These are phyloP conservation scores for Enteromius mattozi DNA, from an alignment of 2,797 vertebrate genomes.

Conservation along the genomic window DNA sequence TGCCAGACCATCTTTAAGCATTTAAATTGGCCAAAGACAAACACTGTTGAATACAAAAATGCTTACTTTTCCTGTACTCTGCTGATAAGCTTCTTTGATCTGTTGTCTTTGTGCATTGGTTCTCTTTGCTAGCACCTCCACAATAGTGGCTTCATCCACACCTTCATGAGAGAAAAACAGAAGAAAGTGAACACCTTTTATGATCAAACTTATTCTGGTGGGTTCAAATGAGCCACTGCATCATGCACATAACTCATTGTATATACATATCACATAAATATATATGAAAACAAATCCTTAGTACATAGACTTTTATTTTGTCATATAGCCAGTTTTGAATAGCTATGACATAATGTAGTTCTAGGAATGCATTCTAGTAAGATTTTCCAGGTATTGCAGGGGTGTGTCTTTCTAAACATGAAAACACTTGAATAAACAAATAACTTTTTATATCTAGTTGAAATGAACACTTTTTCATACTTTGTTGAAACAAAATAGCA, in stretches of 20 bases:
- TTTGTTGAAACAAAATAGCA: background rate
- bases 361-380: background rate
- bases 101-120: conserved; percentile 89
- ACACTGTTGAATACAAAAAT: background rate
- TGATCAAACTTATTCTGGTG: background rate
- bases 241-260: background rate
- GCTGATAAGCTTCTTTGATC: conserved; percentile 86
- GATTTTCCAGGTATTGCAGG: background rate
- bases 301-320: background rate
- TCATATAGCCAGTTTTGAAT: background rate
- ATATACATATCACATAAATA: background rate
- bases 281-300: background rate
- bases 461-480: background rate
- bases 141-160: conserved; percentile 88
- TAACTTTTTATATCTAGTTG: background rate
- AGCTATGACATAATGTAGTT: background rate
- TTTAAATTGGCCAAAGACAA: background rate
- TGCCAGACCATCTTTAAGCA: background rate
- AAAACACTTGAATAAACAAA: background rate
- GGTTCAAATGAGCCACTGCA: background rate
- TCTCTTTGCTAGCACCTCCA: conserved; percentile 84
- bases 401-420: background rate
- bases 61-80: conserved; percentile 80
- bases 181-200: background rate
- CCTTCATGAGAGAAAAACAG: conserved; percentile 68